Percentiles rank a stretch among this genome's conserved stretches.
These are phyloP conservation scores for Colinus virginianus DNA, from an alignment of 2,113 vertebrate genomes.

Conservation along the genomic window DNA sequence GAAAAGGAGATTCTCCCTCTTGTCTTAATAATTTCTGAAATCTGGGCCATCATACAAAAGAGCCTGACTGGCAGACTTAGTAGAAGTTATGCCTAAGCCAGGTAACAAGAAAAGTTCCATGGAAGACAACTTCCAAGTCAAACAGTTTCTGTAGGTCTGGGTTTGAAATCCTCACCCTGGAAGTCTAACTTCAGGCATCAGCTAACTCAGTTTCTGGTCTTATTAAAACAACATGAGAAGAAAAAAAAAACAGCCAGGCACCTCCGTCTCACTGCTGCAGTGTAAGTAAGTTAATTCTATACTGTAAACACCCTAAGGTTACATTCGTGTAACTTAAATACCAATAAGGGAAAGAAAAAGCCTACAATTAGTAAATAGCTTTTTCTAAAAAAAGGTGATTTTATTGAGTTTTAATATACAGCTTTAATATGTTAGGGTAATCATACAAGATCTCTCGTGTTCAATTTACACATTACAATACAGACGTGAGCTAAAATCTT, in stretches of 20 bases:
- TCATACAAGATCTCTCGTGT: constrained; percentile 85
- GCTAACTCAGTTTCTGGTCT: constrained; percentile 27
- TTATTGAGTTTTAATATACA: constrained; percentile 92
- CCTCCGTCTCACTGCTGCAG: not conserved
- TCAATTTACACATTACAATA: constrained; percentile 92
- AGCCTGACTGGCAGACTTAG: constrained; percentile 46
- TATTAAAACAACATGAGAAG: constrained; percentile 37
- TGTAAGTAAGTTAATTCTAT: constrained; percentile 21
- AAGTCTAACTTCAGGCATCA: constrained; percentile 38
- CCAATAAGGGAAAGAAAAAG: not conserved
- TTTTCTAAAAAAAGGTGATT: constrained; percentile 82
- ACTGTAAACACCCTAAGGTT: not conserved
- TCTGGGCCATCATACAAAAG: constrained; percentile 5
- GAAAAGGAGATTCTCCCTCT: constrained; percentile 41
- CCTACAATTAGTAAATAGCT: not conserved
- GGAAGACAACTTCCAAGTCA: constrained; percentile 59
- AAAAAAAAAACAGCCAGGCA: not conserved
- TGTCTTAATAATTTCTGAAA: constrained; percentile 29
- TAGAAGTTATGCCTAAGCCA: constrained; percentile 51
- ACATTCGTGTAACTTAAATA: not conserved
- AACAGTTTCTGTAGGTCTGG: constrained; percentile 59
- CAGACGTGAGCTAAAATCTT: constrained; percentile 82
- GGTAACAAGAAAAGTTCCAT: constrained; percentile 49
- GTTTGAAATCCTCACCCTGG: constrained; percentile 58
- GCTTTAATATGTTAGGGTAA: constrained; percentile 86